Evolutionary conservation across 2,888 invertebrate species (phyloP), one percentile per base, ranked within the genome.

Genomic region (Luffia ferchaultella): DNA sequence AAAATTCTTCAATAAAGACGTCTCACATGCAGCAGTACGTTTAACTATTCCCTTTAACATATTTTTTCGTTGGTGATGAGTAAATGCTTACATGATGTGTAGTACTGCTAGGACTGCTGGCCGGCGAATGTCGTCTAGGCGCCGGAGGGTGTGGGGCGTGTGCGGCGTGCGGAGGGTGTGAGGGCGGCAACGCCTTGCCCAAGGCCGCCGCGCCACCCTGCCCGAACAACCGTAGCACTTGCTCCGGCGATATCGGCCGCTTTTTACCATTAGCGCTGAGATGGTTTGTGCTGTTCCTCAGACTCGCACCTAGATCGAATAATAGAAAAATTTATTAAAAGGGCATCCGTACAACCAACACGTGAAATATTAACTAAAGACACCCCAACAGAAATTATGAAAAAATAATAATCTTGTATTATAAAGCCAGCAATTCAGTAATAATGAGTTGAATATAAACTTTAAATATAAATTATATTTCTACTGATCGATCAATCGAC

Each of bases 241-340:
- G 93, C 83, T 95, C 94, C 55, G 94, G 94, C 46, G 93, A 93
- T 59, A 94, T 93, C 55, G 92, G 90, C 54, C 91, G 85, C 72
- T 92, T 92, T 77, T 91, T 92, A 69, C 86, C 86, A 68, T 88
- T 86, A 87, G 65, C 85, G 63, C 87, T 87, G 60, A 87, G 73
- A 65, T 87, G 86, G 57, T 73, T 80, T 46, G 77, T 76, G 59
- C 82, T 82, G 60, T 80, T 80, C 40, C 82, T 62, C 54, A 82
- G 63, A 57, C 79, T 80, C 42, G 77, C 5, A 3, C 30, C 30
- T 30, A 12, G 5, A 12, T 30, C 12, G 12, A 30, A 30, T 30
- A 30, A 30, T n/a, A n/a, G n/a, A n/a, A n/a, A n/a, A n/a, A n/a
- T n/a, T n/a, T n/a, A n/a, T n/a, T n/a, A n/a, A n/a, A n/a, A n/a